Conservation (phyloP, 1,140 invertebrate species). For the Drosophila azteca region DNA sequence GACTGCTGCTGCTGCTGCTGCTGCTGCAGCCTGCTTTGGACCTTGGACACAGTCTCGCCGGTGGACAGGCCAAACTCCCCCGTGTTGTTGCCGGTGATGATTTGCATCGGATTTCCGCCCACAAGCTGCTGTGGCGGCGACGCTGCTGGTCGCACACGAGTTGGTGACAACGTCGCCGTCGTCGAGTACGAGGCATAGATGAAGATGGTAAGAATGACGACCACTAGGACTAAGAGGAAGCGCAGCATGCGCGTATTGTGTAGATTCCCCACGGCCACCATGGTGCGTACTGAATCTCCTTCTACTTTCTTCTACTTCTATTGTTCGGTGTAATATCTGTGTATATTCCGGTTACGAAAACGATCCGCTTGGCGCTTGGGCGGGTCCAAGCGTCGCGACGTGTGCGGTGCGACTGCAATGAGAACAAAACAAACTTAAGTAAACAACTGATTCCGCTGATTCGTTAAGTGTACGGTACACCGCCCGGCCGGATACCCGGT, state of each 20-base stretch:
- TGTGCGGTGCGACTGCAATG: constrained; percentile 47
- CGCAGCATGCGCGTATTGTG: constrained; percentile 81
- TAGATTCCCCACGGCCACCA: constrained; percentile 64
- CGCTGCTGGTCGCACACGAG: constrained; percentile 51
- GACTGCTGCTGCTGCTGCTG: background rate
- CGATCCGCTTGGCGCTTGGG: no score
- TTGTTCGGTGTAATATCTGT: no score
- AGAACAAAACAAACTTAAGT: constrained; percentile 28
- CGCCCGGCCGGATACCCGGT: no score
- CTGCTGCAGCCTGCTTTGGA: constrained; percentile 6
- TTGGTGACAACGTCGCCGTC: constrained; percentile 61
- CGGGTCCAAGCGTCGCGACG: constrained; percentile 13
- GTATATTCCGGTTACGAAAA: no score
- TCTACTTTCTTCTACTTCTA: no score
- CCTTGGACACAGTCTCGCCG: constrained; percentile 18
- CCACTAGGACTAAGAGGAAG: constrained; percentile 74
- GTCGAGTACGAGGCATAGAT: constrained; percentile 82
- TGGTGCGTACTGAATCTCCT: constrained; percentile 19
- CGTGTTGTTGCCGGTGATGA: constrained; percentile 40
- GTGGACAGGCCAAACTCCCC: constrained; percentile 29
- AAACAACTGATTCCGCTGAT: constrained; percentile 46
- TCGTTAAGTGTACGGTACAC: constrained; percentile 38
- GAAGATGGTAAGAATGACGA: constrained; percentile 80
- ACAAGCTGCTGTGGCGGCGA: constrained; percentile 44
- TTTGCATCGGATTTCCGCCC: constrained; percentile 13